A percentile compares a stretch with the other conserved stretches of the same genome.
These are phyloP conservation scores for Dinomys branickii DNA, from an alignment of 2,113 vertebrate species.

Conservation along the genomic window DNA sequence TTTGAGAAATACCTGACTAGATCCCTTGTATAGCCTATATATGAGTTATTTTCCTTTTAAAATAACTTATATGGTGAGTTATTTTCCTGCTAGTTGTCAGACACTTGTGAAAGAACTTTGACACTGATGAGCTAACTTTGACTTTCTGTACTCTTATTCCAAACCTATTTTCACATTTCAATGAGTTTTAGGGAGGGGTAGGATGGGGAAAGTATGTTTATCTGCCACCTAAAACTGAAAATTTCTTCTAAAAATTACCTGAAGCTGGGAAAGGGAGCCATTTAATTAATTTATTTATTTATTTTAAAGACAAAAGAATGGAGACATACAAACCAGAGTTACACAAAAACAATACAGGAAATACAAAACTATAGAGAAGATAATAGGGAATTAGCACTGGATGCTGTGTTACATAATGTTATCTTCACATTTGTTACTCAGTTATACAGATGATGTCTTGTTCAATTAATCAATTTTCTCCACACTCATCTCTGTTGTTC, in stretches of 20 bases:
- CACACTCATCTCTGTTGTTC: no score
- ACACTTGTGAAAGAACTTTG: neutral
- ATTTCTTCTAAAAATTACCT: neutral
- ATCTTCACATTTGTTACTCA: no score
- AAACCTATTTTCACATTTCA: conserved; percentile 20
- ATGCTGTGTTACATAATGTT: no score
- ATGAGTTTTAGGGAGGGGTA: neutral
- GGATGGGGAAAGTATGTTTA: neutral
- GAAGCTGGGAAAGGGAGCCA: neutral
- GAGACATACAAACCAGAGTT: no score
- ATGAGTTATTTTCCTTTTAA: neutral
- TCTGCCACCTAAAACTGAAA: neutral
- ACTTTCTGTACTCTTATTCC: neutral
- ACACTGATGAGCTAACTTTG: neutral
- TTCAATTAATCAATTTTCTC: no score
- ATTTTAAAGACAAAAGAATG: no score
- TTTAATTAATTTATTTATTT: no score
- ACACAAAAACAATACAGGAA: no score
- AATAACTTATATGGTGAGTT: no score
- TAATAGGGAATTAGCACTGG: no score
- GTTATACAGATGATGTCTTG: no score
- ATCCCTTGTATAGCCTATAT: neutral
- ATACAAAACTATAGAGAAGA: no score
- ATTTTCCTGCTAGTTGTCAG: neutral
- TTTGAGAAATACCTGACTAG: neutral